Conservation (phyloP, 1,140 invertebrate species). For the Tetramorium simillimum region DNA sequence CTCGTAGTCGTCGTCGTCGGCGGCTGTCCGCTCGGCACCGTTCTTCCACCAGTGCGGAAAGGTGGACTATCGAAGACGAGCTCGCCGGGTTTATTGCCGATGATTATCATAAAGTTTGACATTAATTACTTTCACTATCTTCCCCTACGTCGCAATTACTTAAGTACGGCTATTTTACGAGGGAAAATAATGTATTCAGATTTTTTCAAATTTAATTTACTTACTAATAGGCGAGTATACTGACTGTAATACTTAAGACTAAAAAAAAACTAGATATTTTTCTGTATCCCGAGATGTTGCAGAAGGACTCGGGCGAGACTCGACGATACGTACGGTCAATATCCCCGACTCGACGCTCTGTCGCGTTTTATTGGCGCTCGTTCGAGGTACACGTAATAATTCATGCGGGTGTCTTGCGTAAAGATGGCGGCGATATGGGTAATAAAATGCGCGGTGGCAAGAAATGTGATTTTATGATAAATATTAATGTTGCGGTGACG, state of each 20-base stretch:
- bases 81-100: slow-evolving; percentile 14
- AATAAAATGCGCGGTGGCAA: slow-evolving; percentile 66
- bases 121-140: neutral
- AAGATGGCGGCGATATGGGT: slow-evolving; percentile 59
- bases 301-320: neutral
- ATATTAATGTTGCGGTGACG: slow-evolving; percentile 62
- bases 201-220: neutral
- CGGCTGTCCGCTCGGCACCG: neutral
- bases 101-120: slow-evolving; percentile 14
- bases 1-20: neutral
- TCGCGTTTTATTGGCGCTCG: slow-evolving; percentile 62
- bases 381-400: slow-evolving; percentile 61
- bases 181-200: neutral
- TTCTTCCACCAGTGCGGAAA: neutral
- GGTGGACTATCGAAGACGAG: neutral
- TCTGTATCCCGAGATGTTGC: neutral
- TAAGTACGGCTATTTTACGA: neutral
- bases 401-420: slow-evolving; percentile 50
- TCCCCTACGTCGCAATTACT: neutral
- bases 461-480: slow-evolving; percentile 71
- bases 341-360: slow-evolving; percentile 16
- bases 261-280: neutral
- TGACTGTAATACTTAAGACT: neutral
- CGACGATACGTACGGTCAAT: slow-evolving; percentile 47
- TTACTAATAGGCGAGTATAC: neutral